Evolutionary conservation across 2,797 vertebrate genomes (phyloP).

Genomic region (Enteromius fasciolatus): DNA sequence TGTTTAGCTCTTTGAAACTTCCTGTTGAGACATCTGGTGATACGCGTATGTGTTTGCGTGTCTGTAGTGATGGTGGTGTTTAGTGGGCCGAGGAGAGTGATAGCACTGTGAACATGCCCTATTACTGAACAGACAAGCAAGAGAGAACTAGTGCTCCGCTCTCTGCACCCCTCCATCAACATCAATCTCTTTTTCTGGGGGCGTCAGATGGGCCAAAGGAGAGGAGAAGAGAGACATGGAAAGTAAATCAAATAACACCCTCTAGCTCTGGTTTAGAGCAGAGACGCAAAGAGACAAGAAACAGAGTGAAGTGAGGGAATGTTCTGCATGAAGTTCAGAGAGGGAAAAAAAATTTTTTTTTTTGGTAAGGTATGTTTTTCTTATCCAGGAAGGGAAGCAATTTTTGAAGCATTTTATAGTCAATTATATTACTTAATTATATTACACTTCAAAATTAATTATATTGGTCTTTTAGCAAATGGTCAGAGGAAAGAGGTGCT

Average conservation of each 20-base stretch:
- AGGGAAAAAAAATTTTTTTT: too few species aligned
- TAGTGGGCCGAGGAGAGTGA: conserved; percentile 47
- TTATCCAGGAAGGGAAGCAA: neutral
- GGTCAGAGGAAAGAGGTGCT: neutral
- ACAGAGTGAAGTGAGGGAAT: neutral
- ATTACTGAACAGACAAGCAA: conserved; percentile 51
- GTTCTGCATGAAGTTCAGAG: conserved; percentile 5
- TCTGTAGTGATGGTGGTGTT: conserved; percentile 43
- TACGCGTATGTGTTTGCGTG: conserved; percentile 7
- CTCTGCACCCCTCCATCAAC: conserved; percentile 45
- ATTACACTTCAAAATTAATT: neutral
- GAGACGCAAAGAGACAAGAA: conserved; percentile 10
- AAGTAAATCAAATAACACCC: conserved; percentile 40
- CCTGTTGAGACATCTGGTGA: conserved; percentile 26
- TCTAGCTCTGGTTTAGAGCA: conserved; percentile 29
- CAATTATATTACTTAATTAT: neutral
- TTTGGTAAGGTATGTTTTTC: neutral
- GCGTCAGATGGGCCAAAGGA: conserved; percentile 38
- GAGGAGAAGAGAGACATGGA: conserved; percentile 30
- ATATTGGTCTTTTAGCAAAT: neutral
- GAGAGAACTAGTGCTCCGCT: conserved; percentile 44
- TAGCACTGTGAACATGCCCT: conserved; percentile 30
- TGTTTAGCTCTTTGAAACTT: conserved; percentile 27
- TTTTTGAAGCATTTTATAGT: too few species aligned
- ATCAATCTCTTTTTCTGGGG: conserved; percentile 48